phyloP scores from a whole-genome alignment of 2,113 vertebrate species.

The Chloropsis cyanopogon region DNA sequence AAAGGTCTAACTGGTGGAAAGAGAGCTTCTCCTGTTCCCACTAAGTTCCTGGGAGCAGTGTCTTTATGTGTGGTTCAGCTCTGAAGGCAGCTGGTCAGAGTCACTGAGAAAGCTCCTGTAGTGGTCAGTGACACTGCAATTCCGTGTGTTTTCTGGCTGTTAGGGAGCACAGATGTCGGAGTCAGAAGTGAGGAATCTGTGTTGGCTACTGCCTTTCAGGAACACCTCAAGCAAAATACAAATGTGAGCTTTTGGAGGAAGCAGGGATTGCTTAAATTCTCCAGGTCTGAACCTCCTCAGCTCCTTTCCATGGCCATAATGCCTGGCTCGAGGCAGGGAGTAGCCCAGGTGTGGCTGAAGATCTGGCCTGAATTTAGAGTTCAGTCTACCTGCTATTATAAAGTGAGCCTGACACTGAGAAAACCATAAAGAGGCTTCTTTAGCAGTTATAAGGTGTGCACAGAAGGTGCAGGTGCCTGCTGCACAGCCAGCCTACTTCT shows the following conservation, averaged over 20 bases:
- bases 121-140: neutral
- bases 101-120: neutral
- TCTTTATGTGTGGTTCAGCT: neutral
- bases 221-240: neutral
- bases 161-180: neutral
- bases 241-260: neutral
- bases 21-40: neutral
- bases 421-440: neutral
- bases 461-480: neutral
- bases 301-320: neutral
- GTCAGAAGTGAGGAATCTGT: neutral
- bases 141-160: neutral
- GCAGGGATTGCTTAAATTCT: rapidly evolving
- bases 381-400: neutral
- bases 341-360: neutral
- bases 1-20: neutral
- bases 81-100: neutral
- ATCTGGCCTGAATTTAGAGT: neutral
- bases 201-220: neutral
- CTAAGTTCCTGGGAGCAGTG: neutral
- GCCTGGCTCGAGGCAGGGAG: neutral
- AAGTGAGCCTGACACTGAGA: neutral
- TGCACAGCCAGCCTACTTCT: neutral
- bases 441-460: neutral
- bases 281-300: neutral